Conservation (phyloP, 2,888 invertebrate species). For the Steromphala cineraria region DNA sequence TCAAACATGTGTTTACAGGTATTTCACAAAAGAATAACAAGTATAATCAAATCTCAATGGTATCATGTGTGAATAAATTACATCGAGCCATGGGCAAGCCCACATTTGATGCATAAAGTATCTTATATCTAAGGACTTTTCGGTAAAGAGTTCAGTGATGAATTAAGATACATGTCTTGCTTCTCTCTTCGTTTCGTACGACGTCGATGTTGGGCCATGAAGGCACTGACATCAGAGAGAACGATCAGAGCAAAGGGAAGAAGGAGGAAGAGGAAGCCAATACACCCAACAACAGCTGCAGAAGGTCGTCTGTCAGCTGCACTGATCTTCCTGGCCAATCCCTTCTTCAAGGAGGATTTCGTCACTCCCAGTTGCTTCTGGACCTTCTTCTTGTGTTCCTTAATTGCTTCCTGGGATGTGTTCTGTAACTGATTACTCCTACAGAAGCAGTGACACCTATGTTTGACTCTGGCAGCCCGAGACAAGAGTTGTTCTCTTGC, state of each 20-base stretch:
- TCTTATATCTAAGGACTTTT: too few species aligned
- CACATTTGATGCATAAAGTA: too few species aligned
- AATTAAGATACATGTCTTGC: too few species aligned
- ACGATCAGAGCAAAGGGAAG: neutral
- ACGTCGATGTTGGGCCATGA: too few species aligned
- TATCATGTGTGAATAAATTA: too few species aligned
- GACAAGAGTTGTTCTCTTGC: too few species aligned
- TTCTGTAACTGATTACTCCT: neutral
- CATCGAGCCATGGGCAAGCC: too few species aligned
- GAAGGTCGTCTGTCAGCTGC: neutral
- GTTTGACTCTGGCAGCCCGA: neutral
- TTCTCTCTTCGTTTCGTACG: too few species aligned
- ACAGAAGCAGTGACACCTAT: constrained; percentile 4
- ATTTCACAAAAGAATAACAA: too few species aligned
- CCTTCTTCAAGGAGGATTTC: neutral
- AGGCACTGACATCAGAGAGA: neutral
- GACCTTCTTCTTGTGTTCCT: neutral
- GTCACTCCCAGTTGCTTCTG: neutral
- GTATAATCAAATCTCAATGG: too few species aligned
- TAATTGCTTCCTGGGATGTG: neutral
- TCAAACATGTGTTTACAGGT: too few species aligned
- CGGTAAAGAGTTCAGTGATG: too few species aligned
- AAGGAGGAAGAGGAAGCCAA: neutral
- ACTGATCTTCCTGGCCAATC: neutral
- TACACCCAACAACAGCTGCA: neutral